Evolutionary conservation across 1,140 invertebrate species (phyloP), one percentile per base, ranked within the genome.

Genomic region (Drosophila oshimai): DNA sequence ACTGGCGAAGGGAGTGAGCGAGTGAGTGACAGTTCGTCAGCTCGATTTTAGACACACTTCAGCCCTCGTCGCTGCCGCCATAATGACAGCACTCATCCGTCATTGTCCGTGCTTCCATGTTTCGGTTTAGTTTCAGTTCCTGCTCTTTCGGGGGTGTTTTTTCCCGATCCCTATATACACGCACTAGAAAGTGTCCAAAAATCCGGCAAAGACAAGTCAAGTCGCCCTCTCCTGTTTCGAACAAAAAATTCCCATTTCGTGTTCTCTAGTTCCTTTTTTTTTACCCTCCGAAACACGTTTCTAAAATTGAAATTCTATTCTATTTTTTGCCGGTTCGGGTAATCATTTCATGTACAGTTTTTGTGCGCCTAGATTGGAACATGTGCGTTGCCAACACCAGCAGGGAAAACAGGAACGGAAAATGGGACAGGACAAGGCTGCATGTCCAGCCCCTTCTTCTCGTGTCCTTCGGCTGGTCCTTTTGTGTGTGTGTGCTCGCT

Each of bases 291-390:
- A 55, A 88, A 89, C 84, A 83, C 78, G 77, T 89, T 84, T 80
- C 78, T 79, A 84, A 84, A 89, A 84, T 89, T 84, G 75, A 89
- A 89, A 88, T 77, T 88, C 74, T 87, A 71, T 84, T 62, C 73
- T 71, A 54, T 72, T 74, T 73, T 58, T 71, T 61, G 7, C 65
- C 37, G 17, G 37, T 31, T 60, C 24, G 61, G 42, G 80, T 84
- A 84, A 84, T 84, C 80, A 84, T 84, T 78, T 78, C 79, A 79
- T 84, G 80, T 84, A 84, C 81, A 86, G 81, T 86, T 86, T 86
- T 86, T 86, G 70, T 80, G 61, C 68, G 76, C 76, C 79, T 87
- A 76, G 81, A 87, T 86, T 86, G 81, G 76, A 86, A 86, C 81
- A 86, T 86, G 81, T 86, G 81, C 81, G 81, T 86, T 77, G 81